These are phyloP conservation scores for Alligator mississippiensis DNA, from an alignment of 2,113 vertebrate genomes.

Conservation along the genomic window DNA sequence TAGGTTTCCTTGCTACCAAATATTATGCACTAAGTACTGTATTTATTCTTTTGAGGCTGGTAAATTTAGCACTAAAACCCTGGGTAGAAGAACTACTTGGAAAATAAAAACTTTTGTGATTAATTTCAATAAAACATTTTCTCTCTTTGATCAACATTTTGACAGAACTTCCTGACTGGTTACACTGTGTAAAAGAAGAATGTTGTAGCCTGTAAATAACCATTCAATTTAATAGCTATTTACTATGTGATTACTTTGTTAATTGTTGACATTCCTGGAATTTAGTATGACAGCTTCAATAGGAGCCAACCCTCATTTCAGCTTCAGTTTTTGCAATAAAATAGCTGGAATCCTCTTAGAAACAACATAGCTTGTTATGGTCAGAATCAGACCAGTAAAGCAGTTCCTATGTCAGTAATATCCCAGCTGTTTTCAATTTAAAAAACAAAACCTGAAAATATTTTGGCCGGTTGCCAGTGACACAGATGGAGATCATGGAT, in stretches of 20 bases:
- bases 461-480: conserved; percentile 17
- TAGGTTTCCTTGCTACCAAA: background rate
- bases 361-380: conserved; percentile 41
- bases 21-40: background rate
- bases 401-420: conserved; percentile 31
- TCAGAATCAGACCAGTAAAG: conserved; percentile 54
- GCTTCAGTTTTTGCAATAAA: conserved; percentile 60
- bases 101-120: background rate
- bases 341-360: conserved; percentile 39
- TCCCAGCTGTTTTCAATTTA: conserved; percentile 44
- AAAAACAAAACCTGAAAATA: conserved; percentile 55
- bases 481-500: conserved; percentile 53
- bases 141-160: conserved; percentile 60
- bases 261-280: conserved; percentile 66
- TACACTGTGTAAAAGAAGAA: conserved; percentile 47
- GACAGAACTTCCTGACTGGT: conserved; percentile 53
- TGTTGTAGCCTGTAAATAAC: conserved; percentile 70
- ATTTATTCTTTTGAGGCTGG: background rate
- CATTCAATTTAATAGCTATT: conserved; percentile 61
- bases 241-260: conserved; percentile 42
- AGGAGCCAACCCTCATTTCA: conserved; percentile 54
- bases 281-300: conserved; percentile 62
- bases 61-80: conserved; percentile 17
- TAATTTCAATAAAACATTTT: conserved; percentile 47
- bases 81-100: background rate